A percentile compares a stretch with the other conserved stretches of the same genome.
Evolutionary conservation across 2,113 vertebrate genomes (phyloP).

Genomic region (Lycaon pictus): DNA sequence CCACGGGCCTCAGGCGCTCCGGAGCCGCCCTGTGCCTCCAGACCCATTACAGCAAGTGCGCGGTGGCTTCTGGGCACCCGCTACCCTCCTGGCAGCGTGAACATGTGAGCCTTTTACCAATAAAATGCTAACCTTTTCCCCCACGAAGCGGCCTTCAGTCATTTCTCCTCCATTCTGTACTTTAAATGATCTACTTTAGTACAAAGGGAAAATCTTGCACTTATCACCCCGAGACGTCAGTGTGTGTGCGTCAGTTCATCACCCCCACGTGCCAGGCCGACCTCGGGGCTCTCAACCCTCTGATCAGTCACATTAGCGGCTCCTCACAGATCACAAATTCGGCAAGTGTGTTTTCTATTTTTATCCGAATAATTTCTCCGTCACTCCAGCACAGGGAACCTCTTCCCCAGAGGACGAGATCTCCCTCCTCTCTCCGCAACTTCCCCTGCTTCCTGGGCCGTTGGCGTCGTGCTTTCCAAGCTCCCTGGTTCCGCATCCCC

Average conservation of each 20-base stretch:
- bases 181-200: slow-evolving; percentile 70
- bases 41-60: too few relatives aligned
- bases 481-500: not conserved
- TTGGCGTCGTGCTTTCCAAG: not conserved
- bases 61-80: too few relatives aligned
- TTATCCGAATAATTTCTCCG: slow-evolving; percentile 54
- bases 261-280: slow-evolving; percentile 41
- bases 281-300: slow-evolving; percentile 49
- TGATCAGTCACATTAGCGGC: slow-evolving; percentile 70
- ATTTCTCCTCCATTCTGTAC: slow-evolving; percentile 27
- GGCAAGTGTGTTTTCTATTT: slow-evolving; percentile 60
- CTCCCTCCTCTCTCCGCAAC: not conserved
- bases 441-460: not conserved
- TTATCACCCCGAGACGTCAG: slow-evolving; percentile 66
- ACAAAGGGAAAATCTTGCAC: slow-evolving; percentile 52
- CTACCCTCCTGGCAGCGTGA: not conserved
- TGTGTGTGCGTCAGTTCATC: slow-evolving; percentile 73
- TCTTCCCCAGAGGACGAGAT: slow-evolving; percentile 7
- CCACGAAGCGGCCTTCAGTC: slow-evolving; percentile 7
- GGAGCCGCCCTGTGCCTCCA: too few relatives aligned
- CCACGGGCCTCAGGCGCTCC: too few relatives aligned
- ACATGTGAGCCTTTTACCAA: slow-evolving; percentile 7
- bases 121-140: slow-evolving; percentile 54
- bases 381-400: slow-evolving; percentile 25
- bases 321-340: slow-evolving; percentile 43